Conservation (phyloP, 2,113 vertebrate species). For the Gorsachius goisagi region DNA sequence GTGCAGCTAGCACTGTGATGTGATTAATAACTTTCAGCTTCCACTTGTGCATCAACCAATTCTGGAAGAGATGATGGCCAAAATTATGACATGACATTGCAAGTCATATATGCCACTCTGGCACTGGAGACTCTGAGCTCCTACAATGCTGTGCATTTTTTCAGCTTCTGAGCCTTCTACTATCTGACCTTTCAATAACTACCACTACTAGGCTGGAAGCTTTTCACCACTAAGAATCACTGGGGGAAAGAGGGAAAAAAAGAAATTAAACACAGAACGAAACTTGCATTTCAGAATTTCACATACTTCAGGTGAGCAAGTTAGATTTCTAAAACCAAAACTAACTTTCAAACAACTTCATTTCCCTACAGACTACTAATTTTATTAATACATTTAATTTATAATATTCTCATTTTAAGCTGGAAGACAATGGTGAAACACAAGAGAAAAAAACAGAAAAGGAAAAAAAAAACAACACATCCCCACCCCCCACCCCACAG, state of each 20-base stretch:
- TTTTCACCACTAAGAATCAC: background rate
- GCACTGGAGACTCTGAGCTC: background rate
- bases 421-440: background rate
- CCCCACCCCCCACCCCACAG: background rate
- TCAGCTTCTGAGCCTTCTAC: background rate
- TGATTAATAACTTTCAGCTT: background rate
- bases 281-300: background rate
- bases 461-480: too few species aligned
- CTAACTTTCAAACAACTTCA: background rate
- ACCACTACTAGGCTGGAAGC: background rate
- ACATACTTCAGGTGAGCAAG: background rate
- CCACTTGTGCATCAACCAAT: background rate
- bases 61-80: background rate
- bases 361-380: background rate
- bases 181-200: background rate
- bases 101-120: background rate
- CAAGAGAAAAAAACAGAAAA: rapidly evolving
- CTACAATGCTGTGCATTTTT: background rate
- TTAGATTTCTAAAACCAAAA: background rate
- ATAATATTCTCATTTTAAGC: background rate
- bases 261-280: background rate
- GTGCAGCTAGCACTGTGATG: background rate
- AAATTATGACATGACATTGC: background rate
- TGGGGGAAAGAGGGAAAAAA: background rate
- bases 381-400: background rate